A percentile compares a stretch with the other conserved stretches of the same genome.
Conservation (phyloP, 2,113 vertebrate genomes). For the Corythornis madagascariensis region DNA sequence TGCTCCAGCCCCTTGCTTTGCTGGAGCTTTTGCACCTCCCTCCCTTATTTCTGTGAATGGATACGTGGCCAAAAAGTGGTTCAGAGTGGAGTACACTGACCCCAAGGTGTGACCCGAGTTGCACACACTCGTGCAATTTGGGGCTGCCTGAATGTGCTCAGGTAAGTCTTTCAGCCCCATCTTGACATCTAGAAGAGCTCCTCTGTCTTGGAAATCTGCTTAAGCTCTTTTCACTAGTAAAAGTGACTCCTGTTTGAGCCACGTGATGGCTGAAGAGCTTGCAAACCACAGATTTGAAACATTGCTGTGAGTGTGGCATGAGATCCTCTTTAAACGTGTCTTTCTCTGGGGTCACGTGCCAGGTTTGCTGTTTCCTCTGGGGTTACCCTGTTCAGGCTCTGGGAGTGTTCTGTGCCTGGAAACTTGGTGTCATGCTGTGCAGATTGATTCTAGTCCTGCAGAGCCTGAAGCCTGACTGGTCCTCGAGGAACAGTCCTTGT, state of each 20-base stretch:
- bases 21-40: not conserved
- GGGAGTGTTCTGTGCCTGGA: not conserved
- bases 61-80: not conserved
- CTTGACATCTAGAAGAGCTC: not conserved
- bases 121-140: rapidly evolving
- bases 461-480: not conserved
- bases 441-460: not conserved
- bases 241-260: not conserved
- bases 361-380: rapidly evolving
- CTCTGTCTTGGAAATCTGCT: not conserved
- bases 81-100: not conserved
- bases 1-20: not conserved
- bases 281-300: not conserved
- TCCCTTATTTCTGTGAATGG: not conserved
- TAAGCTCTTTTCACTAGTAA: not conserved
- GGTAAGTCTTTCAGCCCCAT: not conserved
- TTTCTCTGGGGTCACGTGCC: not conserved
- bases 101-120: not conserved
- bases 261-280: not conserved
- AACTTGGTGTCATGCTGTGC: rapidly evolving
- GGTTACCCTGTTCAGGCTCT: not conserved
- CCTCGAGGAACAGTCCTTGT: not conserved
- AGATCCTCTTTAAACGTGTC: not conserved
- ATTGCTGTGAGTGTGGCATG: not conserved
- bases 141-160: not conserved